Base-by-base conservation (phyloP, 2,113 vertebrate species). In the Indicator indicator region DNA sequence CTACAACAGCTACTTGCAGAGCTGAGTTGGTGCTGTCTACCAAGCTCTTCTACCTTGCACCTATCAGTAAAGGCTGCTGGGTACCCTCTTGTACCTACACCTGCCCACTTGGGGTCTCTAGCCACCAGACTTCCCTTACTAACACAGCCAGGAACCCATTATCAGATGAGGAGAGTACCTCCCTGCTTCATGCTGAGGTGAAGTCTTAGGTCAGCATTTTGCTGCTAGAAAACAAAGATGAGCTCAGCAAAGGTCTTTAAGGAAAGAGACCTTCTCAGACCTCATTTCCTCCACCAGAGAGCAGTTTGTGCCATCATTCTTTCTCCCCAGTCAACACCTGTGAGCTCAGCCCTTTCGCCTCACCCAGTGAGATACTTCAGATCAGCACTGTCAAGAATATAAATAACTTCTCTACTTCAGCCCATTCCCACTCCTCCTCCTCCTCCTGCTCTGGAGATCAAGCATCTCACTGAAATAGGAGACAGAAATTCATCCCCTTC, bases 241-340 rank as follows among this genome's bases (percentile, higher is more conserved):
- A 94, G 86, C 83, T 94, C 94, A 95, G 67, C 38, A 88, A 83
- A 95, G 76, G 76, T 90, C 54, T 59, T 78, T 44, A 72, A 88
- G 44, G 56, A 90, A 93, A 72, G 62, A 90, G 83, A 92, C 86
- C 73, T 86, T 40, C 44, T 64, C 7, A 86, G 62, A 83, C 52
- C 75, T 78, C n/a, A 88, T 92, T 92, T 80, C 77, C 74, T 2
- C 79, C 62, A 81, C 65, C 69, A 75, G 48, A 54, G 58, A 69
- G 62, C 65, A 74, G 69, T 65, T 17, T 44, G 86, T 77, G 38
- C 30, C 86, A 90, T 90, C 76, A 72, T 88, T 96, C 86, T 93
- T 91, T 78, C 56, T 60, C 59, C 40, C 48, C 52, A 94, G 38
- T 16, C 86, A 40, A 12, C 0, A 1, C 65, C 67, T 90, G 58